phyloP scores from a whole-genome alignment of 2,888 invertebrate genomes.

The Panzeria rudis region DNA sequence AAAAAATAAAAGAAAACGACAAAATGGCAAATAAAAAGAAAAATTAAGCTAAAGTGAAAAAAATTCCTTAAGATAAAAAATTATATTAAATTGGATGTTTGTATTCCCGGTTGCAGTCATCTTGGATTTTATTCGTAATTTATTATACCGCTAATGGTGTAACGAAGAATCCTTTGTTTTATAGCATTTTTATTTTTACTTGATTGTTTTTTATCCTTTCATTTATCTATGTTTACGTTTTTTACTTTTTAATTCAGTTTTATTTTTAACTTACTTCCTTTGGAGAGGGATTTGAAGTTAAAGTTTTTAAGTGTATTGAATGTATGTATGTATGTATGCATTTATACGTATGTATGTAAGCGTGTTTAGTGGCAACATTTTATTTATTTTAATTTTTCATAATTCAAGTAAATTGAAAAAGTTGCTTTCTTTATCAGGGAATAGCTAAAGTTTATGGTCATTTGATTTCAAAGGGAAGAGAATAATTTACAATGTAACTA shows the following conservation, averaged over 20 bases:
- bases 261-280: neutral
- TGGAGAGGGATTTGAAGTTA: slow-evolving; percentile 41
- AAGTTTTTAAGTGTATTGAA: neutral
- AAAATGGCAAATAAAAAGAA: slow-evolving; percentile 23
- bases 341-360: neutral
- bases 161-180: slow-evolving; percentile 66
- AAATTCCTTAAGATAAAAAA: slow-evolving; percentile 66
- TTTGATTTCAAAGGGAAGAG: too few relatives aligned
- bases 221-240: slow-evolving; percentile 47
- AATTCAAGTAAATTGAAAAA: slow-evolving; percentile 65
- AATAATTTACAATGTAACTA: too few relatives aligned
- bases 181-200: slow-evolving; percentile 28
- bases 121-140: slow-evolving; percentile 75
- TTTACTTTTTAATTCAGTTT: slow-evolving; percentile 12
- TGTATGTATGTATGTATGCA: neutral
- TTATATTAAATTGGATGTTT: slow-evolving; percentile 70
- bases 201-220: slow-evolving; percentile 46
- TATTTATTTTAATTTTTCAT: slow-evolving; percentile 56
- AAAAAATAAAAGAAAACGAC: slow-evolving; percentile 14
- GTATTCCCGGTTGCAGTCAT: slow-evolving; percentile 73
- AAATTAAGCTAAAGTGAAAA: slow-evolving; percentile 22
- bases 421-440: slow-evolving; percentile 42
- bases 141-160: slow-evolving; percentile 74
- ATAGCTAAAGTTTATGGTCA: slow-evolving; percentile 9
- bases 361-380: slow-evolving; percentile 28